Conservation (phyloP, 64 coral and sea anemone species). For the Pocillopora damicornis region DNA sequence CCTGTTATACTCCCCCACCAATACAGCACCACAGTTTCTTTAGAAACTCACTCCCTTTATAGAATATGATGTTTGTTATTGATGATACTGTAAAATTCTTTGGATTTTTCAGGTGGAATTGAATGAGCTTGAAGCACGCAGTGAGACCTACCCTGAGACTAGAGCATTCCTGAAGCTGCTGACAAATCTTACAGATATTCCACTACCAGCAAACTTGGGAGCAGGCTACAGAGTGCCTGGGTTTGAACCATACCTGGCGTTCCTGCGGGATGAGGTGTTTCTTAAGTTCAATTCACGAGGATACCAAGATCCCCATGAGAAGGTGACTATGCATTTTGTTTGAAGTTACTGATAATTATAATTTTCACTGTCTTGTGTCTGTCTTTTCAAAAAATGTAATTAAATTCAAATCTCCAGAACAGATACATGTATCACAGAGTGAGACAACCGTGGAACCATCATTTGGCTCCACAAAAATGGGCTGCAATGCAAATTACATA, state of each 20-base stretch:
- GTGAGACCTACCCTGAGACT: slow-evolving; percentile 92
- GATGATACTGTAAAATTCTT: background rate
- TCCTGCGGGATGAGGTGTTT: slow-evolving; percentile 79
- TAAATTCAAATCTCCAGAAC: no score
- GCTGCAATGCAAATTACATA: no score
- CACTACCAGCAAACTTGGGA: slow-evolving; percentile 78
- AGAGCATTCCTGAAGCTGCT: slow-evolving; percentile 82
- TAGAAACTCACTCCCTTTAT: no score
- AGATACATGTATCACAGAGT: no score
- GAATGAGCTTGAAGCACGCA: slow-evolving; percentile 91
- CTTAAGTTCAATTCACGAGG: slow-evolving; percentile 95
- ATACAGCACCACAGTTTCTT: no score
- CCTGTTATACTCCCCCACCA: no score
- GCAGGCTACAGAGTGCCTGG: slow-evolving; percentile 88
- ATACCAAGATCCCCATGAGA: slow-evolving; percentile 83
- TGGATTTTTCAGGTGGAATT: slow-evolving; percentile 69
- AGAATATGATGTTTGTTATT: no score
- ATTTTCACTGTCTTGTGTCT: no score
- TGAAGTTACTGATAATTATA: background rate
- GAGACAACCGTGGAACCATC: no score
- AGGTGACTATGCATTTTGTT: slow-evolving; percentile 28
- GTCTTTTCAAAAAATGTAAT: no score
- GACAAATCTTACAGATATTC: slow-evolving; percentile 77
- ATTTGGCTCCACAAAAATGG: no score
- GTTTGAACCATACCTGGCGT: slow-evolving; percentile 88